Evolutionary conservation across 2,888 invertebrate species (phyloP).

Genomic region (Trachelus tabidus): DNA sequence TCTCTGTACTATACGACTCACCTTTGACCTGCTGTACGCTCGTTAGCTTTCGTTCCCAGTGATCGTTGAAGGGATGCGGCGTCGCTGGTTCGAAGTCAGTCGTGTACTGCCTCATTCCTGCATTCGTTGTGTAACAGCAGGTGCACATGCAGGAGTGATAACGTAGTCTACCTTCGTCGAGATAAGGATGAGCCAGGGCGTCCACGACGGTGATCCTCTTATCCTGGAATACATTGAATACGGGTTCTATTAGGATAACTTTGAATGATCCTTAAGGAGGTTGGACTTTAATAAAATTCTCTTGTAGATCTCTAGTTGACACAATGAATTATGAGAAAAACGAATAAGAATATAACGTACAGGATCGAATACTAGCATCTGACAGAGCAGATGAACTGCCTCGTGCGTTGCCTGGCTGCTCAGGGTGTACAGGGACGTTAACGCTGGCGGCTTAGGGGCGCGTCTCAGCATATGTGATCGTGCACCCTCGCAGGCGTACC

Average conservation of each 20-base stretch:
- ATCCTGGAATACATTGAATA: constrained; percentile 69
- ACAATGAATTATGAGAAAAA: neutral
- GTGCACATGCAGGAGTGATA: constrained; percentile 99
- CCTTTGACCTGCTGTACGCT: constrained; percentile 96
- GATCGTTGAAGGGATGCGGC: constrained; percentile 91
- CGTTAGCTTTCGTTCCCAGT: constrained; percentile 95
- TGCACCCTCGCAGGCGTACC: constrained; percentile 96
- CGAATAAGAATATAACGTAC: constrained; percentile 69
- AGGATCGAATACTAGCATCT: constrained; percentile 99
- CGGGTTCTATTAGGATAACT: neutral
- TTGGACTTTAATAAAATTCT: neutral
- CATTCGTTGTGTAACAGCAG: constrained; percentile 89
- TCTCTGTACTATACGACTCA: constrained; percentile 58
- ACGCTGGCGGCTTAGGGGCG: constrained; percentile 88
- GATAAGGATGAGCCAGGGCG: constrained; percentile 95
- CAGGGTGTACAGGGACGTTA: constrained; percentile 91
- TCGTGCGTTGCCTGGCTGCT: constrained; percentile 96
- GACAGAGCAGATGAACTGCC: constrained; percentile 95
- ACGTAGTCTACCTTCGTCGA: constrained; percentile 96
- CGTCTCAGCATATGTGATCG: constrained; percentile 90
- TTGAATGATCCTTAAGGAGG: neutral
- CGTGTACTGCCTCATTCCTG: constrained; percentile 87
- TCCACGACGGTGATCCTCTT: constrained; percentile 95
- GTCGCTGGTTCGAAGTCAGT: constrained; percentile 92
- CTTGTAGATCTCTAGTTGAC: neutral